Conservation (phyloP, 2,888 invertebrate genomes). For the Fragum fragum region DNA sequence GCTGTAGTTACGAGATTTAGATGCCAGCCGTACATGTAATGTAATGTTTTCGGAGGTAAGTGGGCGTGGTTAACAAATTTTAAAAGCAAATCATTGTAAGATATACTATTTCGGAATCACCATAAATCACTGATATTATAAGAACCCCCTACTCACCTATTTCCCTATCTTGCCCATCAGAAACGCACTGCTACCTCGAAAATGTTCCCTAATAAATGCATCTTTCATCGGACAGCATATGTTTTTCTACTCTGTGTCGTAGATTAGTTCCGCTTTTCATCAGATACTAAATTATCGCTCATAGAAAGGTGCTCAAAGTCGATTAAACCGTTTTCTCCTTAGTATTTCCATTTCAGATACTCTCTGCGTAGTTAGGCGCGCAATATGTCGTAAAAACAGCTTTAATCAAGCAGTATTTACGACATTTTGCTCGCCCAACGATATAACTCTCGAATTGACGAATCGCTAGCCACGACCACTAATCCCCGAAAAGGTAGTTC, state of each 20-base stretch:
- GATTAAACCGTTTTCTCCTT: slow-evolving; percentile 32
- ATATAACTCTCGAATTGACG: too few species aligned
- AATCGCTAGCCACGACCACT: too few species aligned
- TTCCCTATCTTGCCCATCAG: slow-evolving; percentile 5
- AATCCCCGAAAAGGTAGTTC: too few species aligned
- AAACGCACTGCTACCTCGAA: slow-evolving; percentile 13
- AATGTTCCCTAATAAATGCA: slow-evolving; percentile 52
- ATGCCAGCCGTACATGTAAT: too few species aligned
- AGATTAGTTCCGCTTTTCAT: slow-evolving; percentile 65
- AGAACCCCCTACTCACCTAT: not conserved
- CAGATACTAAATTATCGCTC: slow-evolving; percentile 55
- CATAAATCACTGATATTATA: not conserved
- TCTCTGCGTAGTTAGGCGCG: too few species aligned
- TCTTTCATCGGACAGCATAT: slow-evolving; percentile 55
- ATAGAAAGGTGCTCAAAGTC: slow-evolving; percentile 28
- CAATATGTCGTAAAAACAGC: too few species aligned
- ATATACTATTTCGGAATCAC: not conserved
- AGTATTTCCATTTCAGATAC: too few species aligned
- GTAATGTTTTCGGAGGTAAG: too few species aligned
- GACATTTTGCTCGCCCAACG: too few species aligned
- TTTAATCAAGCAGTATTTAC: too few species aligned
- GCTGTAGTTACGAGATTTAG: too few species aligned
- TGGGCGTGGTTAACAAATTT: too few species aligned
- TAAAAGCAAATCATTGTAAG: not conserved
- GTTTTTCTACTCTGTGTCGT: slow-evolving; percentile 56